Evolutionary conservation across 1,140 invertebrate species (phyloP).

Genomic region (Drosophila dunni): DNA sequence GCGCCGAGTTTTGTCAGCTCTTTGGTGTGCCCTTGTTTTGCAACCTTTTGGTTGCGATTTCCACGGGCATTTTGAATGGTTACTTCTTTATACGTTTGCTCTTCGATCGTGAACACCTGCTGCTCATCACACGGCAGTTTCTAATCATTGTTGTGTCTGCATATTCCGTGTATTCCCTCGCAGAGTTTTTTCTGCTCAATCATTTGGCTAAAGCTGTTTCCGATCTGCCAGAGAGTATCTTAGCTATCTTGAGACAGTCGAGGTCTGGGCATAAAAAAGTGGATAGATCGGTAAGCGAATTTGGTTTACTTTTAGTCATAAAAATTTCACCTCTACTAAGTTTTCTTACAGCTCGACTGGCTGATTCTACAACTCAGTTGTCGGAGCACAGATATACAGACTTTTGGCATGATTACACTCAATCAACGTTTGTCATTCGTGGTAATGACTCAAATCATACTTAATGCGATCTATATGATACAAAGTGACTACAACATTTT

Average conservation of each 20-base stretch:
- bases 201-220: no score
- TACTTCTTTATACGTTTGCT: no score
- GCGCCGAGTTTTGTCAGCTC: background rate
- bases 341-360: slow-evolving; percentile 1
- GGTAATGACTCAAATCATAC: background rate
- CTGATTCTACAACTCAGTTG: slow-evolving; percentile 15
- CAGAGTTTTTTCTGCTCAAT: no score
- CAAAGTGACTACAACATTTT: slow-evolving; percentile 6
- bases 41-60: no score
- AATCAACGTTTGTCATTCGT: background rate
- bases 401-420: background rate
- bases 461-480: slow-evolving; percentile 8
- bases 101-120: no score
- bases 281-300: slow-evolving; percentile 10
- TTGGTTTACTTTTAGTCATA: background rate
- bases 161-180: no score
- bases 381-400: background rate
- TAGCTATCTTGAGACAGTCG: no score
- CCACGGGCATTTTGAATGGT: no score
- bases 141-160: no score
- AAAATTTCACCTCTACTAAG: background rate
- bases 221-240: no score
- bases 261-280: background rate
- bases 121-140: no score
- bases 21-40: background rate